Base-by-base conservation (phyloP, 2,113 vertebrate genomes). In the Murina feae region DNA sequence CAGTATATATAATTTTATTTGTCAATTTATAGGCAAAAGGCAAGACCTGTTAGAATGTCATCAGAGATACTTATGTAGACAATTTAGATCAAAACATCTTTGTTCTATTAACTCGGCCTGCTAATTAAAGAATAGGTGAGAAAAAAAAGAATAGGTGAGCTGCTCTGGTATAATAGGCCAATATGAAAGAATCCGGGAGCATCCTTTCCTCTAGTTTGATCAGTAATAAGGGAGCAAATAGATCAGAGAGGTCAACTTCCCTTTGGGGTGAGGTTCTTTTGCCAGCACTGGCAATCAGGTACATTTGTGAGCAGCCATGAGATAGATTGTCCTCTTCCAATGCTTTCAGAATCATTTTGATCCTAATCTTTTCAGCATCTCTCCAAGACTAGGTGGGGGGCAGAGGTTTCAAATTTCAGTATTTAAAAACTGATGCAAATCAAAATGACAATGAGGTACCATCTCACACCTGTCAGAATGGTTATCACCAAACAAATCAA, bases 111-210 rank as follows among this genome's bases (percentile, higher is more conserved):
- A 20, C 18, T 23, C 47, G 60, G 16, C 35, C 39, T 93, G 32
- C 88, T 92, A 84, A 96, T 76, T 91, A 74, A 85, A 95, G 39
- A 69, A 51, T 25, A 71, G 2, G 30, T 58, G 63, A 85, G 3
- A 1, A 51, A 51, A 51, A 53, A 58, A 58, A 58, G 23, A 58
- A 58, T 28, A 60, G 58, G 4, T 12, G 58, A 60, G 65, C 32
- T 69, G 7, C 72, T 71, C 2, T 20, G 74, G 35, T 53, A 16
- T n/a, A 81, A n/a, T 44, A 32, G 53, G 37, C 32, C 51, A 49
- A 17, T 23, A 20, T 81, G 30, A 72, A 72, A 88, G 53, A 78
- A 76, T 20, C 21, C 37, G 49, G 53, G 12, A 8, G 4, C 4
- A 39, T 16, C 5, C 9, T 69, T 47, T 60, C 28, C 39, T 65